phyloP scores from a whole-genome alignment of 2,113 vertebrate genomes.

The Indicator indicator region DNA sequence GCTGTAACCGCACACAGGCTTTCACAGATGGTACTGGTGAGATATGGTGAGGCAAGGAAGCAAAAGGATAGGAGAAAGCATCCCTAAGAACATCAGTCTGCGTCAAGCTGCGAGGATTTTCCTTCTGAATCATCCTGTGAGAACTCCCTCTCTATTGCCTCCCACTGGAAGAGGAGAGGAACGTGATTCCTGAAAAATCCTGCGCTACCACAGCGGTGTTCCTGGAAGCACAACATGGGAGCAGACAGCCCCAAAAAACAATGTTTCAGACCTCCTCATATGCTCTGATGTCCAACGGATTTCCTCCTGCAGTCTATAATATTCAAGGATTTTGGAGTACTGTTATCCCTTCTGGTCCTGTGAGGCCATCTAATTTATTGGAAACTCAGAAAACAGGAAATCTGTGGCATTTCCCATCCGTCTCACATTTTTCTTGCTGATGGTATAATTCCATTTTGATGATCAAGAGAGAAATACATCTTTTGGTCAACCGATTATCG shows the following conservation, averaged over 20 bases:
- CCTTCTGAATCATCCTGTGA: fast-evolving
- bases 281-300: constrained; percentile 34
- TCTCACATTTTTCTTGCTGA: constrained; percentile 31
- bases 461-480: constrained; percentile 19
- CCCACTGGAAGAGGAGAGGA: neutral
- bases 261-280: constrained; percentile 33
- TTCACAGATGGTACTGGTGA: neutral
- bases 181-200: neutral
- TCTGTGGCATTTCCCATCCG: constrained; percentile 21
- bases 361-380: constrained; percentile 41
- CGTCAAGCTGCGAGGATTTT: neutral
- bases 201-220: neutral
- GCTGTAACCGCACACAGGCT: neutral
- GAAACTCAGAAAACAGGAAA: constrained; percentile 56
- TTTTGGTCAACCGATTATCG: neutral
- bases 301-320: constrained; percentile 29
- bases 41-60: neutral
- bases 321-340: constrained; percentile 27
- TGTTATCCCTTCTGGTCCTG: constrained; percentile 30
- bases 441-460: constrained; percentile 21
- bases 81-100: neutral
- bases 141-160: neutral
- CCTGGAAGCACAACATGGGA: neutral
- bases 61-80: neutral
- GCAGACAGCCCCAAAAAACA: constrained; percentile 5